Evolutionary conservation across 2,888 invertebrate genomes (phyloP), one percentile per base, ranked within the genome.

Genomic region (Aporophyla nigra): DNA sequence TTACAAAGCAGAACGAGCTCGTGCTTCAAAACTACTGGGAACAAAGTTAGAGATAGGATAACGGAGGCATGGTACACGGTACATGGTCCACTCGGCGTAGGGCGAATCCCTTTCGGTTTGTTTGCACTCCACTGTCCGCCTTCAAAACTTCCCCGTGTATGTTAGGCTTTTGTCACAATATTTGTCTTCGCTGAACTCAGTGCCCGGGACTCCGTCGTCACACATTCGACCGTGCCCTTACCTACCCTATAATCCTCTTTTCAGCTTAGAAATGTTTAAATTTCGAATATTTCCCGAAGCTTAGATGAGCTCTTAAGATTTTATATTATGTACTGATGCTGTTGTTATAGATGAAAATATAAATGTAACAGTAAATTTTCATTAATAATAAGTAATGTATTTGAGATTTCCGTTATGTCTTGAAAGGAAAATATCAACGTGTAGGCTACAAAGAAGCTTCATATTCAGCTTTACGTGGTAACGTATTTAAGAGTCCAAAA

Each of bases 91-190:
- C 83, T 74, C 79, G 62, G 83, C 77, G 68, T 68, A 82, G 84
- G 86, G 82, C 76, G 87, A 85, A 83, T 89, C 88, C 86, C 86
- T 89, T 86, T 86, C 75, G 67, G 76, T 81, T 76, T 91, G 91
- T 92, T 93, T 92, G 89, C 89, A 84, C 86, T 90, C 87, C 85
- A 88, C 89, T 90, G 90, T 89, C 90, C 90, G 88, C 88, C 87
- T 89, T 89, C 88, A 89, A 88, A 93, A 93, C 90, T 93, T 90
- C 86, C 83, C 86, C 90, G 91, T 90, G 89, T 91, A 91, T 92
- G 91, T 91, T 89, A 91, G 91, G 94, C 93, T 92, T 93, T 93
- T 94, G 92, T 93, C 92, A 95, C 92, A 94, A 95, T 94, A 94
- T 95, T 95, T 94, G 92, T 92, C 90, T 93, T 92, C 84, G 80